Percentiles rank a stretch among this genome's conserved stretches.
Conservation (phyloP, 2,888 invertebrate species). For the Teinopalpus imperialis region DNA sequence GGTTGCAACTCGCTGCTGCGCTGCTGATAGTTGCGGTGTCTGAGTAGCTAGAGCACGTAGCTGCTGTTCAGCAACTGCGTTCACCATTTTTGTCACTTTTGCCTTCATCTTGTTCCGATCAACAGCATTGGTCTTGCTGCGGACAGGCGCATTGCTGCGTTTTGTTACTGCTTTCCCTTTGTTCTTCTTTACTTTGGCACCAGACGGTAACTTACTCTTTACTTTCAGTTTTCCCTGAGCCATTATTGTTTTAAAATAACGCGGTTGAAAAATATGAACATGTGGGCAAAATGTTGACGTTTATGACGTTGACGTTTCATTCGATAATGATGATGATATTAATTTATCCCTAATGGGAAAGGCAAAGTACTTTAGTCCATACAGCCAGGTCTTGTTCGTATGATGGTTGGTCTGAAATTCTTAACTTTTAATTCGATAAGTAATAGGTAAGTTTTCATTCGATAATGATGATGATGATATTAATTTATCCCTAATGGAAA, state of each 20-base stretch:
- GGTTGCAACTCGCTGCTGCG: constrained; percentile 63
- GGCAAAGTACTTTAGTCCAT: no score
- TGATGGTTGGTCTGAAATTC: no score
- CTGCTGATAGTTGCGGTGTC: constrained; percentile 75
- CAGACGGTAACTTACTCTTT: constrained; percentile 83
- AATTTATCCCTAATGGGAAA: no score
- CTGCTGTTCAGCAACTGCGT: constrained; percentile 85
- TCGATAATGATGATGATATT: no score
- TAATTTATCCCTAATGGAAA: no score
- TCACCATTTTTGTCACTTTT: constrained; percentile 86
- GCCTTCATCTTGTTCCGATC: constrained; percentile 85
- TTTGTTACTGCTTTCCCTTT: constrained; percentile 82
- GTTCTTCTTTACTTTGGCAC: constrained; percentile 75
- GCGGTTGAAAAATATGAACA: no score
- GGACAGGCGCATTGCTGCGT: constrained; percentile 84
- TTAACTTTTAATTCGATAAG: no score
- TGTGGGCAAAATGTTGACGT: no score
- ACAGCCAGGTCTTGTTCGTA: no score
- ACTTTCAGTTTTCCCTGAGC: constrained; percentile 87
- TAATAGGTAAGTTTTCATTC: no score
- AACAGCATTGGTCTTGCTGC: constrained; percentile 82
- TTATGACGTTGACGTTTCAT: constrained; percentile 1
- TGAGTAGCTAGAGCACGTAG: constrained; percentile 81
- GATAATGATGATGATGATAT: no score
- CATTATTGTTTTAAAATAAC: constrained; percentile 64